A percentile compares a stretch with the other conserved stretches of the same genome.
Evolutionary conservation across 2,113 vertebrate genomes (phyloP).

Genomic region (Symphodus melops): DNA sequence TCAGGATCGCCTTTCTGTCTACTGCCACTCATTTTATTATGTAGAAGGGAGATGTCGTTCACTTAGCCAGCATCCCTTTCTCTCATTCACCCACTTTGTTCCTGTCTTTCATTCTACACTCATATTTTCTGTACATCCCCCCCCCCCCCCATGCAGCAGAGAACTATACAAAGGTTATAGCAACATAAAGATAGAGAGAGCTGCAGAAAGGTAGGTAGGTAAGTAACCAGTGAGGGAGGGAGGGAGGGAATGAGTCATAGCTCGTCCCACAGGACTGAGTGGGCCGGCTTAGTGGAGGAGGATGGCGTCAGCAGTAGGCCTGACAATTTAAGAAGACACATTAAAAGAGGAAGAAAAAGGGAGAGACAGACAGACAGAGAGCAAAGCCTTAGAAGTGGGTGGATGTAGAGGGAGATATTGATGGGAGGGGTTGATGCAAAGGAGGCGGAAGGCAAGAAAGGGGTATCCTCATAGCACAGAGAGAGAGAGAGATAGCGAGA

Average conservation of each 20-base stretch:
- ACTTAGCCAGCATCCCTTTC: slow-evolving; percentile 3
- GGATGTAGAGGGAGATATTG: slow-evolving; percentile 50
- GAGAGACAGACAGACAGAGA: slow-evolving; percentile 21
- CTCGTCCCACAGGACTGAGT: slow-evolving; percentile 84
- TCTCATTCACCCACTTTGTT: slow-evolving; percentile 22
- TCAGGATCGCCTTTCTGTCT: slow-evolving; percentile 30
- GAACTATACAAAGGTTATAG: slow-evolving; percentile 46
- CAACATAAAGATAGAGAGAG: slow-evolving; percentile 47
- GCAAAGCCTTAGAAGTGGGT: slow-evolving; percentile 49
- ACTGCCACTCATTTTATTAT: slow-evolving; percentile 33
- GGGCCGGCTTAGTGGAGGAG: slow-evolving; percentile 82
- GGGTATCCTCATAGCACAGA: slow-evolving; percentile 67
- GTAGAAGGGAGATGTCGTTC: slow-evolving; percentile 20
- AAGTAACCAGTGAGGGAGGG: slow-evolving; percentile 67
- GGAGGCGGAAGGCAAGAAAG: slow-evolving; percentile 59
- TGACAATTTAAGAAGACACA: slow-evolving; percentile 80
- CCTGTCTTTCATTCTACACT: slow-evolving; percentile 12
- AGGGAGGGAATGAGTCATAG: slow-evolving; percentile 84
- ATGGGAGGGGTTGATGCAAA: slow-evolving; percentile 55
- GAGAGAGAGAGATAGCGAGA: slow-evolving; percentile 36
- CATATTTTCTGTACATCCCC: slow-evolving; percentile 7
- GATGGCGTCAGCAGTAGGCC: slow-evolving; percentile 82
- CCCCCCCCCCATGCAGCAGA: slow-evolving; percentile 21
- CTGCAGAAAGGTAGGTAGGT: slow-evolving; percentile 74
- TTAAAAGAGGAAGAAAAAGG: slow-evolving; percentile 74